Conservation (phyloP, 2,113 vertebrate genomes). For the Felis chaus region DNA sequence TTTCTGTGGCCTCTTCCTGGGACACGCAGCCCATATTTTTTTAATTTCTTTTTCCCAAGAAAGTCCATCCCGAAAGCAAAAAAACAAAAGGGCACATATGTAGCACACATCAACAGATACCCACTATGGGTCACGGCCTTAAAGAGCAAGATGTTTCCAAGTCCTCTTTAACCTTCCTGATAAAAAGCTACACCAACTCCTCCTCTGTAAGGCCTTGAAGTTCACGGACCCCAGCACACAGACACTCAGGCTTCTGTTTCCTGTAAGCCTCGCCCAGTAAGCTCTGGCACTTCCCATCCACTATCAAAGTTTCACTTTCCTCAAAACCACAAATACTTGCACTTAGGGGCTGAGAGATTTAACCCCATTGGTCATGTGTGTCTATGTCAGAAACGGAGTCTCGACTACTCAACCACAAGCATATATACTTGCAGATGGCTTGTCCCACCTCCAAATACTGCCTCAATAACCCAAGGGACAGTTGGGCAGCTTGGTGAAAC, state of each 20-base stretch:
- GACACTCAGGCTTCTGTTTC: not conserved
- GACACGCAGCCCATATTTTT: not conserved
- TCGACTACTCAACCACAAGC: not conserved
- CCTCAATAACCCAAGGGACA: not conserved
- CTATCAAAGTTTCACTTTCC: not conserved
- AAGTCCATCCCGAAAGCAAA: not conserved
- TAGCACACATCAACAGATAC: fast-evolving
- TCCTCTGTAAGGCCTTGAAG: not conserved
- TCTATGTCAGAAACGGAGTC: not conserved
- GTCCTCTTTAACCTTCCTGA: not conserved
- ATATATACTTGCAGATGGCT: not conserved
- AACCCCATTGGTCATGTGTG: not conserved
- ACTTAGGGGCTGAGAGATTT: not conserved
- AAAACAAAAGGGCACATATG: fast-evolving
- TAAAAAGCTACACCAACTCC: not conserved
- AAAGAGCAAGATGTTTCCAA: not conserved
- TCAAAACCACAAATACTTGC: not conserved
- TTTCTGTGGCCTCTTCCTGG: not conserved
- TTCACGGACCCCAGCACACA: fast-evolving
- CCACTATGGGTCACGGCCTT: fast-evolving
- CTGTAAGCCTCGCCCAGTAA: not conserved
- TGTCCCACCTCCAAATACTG: not conserved
- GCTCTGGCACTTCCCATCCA: not conserved
- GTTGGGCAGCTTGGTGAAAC: not conserved
- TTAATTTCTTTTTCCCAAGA: not conserved